phyloP scores from a whole-genome alignment of 1,140 invertebrate species.

The Thaumetopoea pityocampa region DNA sequence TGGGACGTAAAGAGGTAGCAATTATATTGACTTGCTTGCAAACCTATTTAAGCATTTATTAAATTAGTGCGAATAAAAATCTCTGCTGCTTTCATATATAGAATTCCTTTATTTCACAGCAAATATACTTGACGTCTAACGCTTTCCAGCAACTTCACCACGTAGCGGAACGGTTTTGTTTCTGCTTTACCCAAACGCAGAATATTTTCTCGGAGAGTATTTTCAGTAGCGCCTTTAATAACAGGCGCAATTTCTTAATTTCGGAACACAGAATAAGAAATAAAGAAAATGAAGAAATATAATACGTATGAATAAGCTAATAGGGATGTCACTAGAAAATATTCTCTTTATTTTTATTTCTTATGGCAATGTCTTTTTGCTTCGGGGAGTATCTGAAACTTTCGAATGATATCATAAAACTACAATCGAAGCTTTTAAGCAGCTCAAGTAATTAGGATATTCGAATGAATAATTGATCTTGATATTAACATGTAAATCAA shows the following conservation, averaged over 20 bases:
- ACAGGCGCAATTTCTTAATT: slow-evolving; percentile 20
- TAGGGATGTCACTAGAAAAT: too few relatives aligned
- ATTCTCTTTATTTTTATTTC: too few relatives aligned
- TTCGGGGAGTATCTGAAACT: too few relatives aligned
- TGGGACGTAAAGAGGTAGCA: too few relatives aligned
- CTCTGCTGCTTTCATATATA: slow-evolving; percentile 15
- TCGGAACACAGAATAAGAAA: slow-evolving; percentile 3
- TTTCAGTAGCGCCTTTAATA: slow-evolving; percentile 33
- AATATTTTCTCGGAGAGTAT: slow-evolving; percentile 30
- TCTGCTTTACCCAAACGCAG: slow-evolving; percentile 34
- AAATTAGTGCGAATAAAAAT: slow-evolving; percentile 2
- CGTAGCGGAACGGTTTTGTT: slow-evolving; percentile 36
- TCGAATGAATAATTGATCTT: too few relatives aligned
- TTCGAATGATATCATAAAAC: too few relatives aligned
- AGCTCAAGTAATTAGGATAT: too few relatives aligned
- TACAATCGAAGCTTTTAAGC: too few relatives aligned
- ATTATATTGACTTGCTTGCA: too few relatives aligned
- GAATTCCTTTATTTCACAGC: slow-evolving; percentile 22
- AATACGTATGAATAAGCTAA: not conserved
- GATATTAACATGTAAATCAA: too few relatives aligned
- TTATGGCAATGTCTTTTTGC: too few relatives aligned
- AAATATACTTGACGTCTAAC: slow-evolving; percentile 26
- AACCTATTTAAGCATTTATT: not conserved
- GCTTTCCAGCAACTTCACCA: slow-evolving; percentile 32
- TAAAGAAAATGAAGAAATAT: slow-evolving; percentile 5